Base-by-base conservation (phyloP, 2,113 vertebrate species). In the Bambusicola thoracicus region DNA sequence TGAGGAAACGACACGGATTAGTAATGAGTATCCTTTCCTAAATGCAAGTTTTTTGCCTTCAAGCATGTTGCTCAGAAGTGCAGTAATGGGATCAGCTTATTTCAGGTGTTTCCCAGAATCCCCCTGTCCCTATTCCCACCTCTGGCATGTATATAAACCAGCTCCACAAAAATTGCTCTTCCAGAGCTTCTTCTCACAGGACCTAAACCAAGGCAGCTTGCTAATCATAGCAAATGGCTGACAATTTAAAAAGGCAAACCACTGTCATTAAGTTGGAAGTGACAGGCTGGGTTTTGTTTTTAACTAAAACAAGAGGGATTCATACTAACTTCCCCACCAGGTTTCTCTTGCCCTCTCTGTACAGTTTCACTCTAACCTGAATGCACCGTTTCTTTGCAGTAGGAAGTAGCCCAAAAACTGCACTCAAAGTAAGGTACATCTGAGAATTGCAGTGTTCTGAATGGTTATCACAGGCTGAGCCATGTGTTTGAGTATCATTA, bases 211-310 rank as follows among this genome's bases (percentile, higher is more conserved):
- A 78, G 20, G 61, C 92, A 92, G 43, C 65, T 51, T 85, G 73
- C 61, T 94, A 92, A 96, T 87, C 93, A 80, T 51, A 93, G 72
- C 46, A 88, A 88, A 62, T 17, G 34, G 38, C 55, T 95, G 63
- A 36, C 79, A 92, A 85, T 91, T 89, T 72, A 83, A 82, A 94
- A 83, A 86, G 72, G 48, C 66, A 84, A 85, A 87, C 87, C 89
- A 77, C 65, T 53, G 79, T 81, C 80, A 87, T 56, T 41, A 90
- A 81, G 77, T 6, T 89, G 62, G 53, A 85, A 87, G 40, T 92
- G 94, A 89, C 81, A 92, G 41, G 48, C 30, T 66, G 13, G 13
- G 66, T 24, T 69, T 90, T 93, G 90, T 96, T 96, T 94, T 94
- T 81, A 93, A 84, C 90, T 73, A 43, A 53, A 93, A 94, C 40